These are phyloP conservation scores for Formica selysi DNA, from an alignment of 1,140 invertebrate species.

Conservation along the genomic window DNA sequence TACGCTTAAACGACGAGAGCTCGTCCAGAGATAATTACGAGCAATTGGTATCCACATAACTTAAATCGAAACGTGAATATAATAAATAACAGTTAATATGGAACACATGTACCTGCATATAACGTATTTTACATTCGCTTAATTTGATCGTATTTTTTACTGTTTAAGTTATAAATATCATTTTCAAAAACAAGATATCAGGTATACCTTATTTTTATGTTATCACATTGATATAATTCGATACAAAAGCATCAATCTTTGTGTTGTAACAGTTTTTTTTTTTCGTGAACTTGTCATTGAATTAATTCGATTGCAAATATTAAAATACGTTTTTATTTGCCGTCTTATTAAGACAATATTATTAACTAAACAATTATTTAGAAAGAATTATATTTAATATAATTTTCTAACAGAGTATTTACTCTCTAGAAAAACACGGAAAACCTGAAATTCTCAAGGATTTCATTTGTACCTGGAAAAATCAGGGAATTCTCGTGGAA, in stretches of 20 bases:
- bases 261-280: not conserved
- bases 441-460: too few species aligned
- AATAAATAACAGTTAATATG: constrained; percentile 35
- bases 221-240: not conserved
- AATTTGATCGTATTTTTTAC: constrained; percentile 30
- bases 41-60: constrained; percentile 39
- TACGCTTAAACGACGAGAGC: constrained; percentile 5
- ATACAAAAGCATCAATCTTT: not conserved
- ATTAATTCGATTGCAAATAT: too few species aligned
- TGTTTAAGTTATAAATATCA: not conserved
- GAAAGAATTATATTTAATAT: not conserved
- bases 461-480: too few species aligned
- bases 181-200: not conserved
- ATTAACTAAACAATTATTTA: not conserved
- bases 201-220: not conserved
- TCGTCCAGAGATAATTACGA: constrained; percentile 43
- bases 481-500: too few species aligned
- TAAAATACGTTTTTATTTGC: too few species aligned
- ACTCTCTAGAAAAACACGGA: too few species aligned
- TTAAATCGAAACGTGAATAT: constrained; percentile 38
- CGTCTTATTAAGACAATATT: not conserved
- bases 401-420: not conserved
- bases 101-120: constrained; percentile 11
- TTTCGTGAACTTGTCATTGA: too few species aligned
- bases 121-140: not conserved